Evolutionary conservation across 1,140 invertebrate species (phyloP), one percentile per base, ranked within the genome.

Genomic region (Drosophila tristis): DNA sequence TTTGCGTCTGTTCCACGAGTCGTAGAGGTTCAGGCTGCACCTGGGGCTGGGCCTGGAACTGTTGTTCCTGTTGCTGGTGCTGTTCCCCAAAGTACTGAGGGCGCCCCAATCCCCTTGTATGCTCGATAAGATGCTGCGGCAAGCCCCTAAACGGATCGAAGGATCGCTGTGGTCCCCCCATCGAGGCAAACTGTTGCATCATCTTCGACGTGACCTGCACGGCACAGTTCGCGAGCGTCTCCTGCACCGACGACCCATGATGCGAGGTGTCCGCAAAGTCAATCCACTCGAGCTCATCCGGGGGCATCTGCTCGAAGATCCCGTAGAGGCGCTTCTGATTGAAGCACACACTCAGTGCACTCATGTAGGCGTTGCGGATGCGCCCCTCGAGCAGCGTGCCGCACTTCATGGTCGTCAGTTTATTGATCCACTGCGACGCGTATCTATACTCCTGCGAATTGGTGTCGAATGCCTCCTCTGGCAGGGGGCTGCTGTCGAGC

Each of bases 291-390:
- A 91, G 35, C 25, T 70, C 54, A 2, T 42, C 16, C 0, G 61
- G 72, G 6, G 90, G 85, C 5, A 54, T 20, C 20, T 75, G 23
- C 1, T 25, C 25, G 23, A 91, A 63, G 31, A 90, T 44, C 0
- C 85, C 90, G 8, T 58, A 49, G 2, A 91, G 25, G 4, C 68
- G 45, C 7, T 59, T 56, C 23, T 84, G 63, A 16, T 84, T 84
- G 8, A 91, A 44, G 29, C 79, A 87, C 0, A 80, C 72, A 2
- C 65, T 76, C n/a, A 91, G 39, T 43, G 87, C 62, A 9, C 90
- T 91, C 76, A 91, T 90, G 26, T 90, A 91, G 0, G 54, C 45
- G 42, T 87, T 80, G 0, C 81, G 75, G 59, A 87, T 5, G 13
- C 81, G 81, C 42, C 74, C n/a, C 4, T 91, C 85, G 2, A 61